Percentiles rank a stretch among this genome's conserved stretches.
Evolutionary conservation across 2,113 vertebrate species (phyloP).

Genomic region (Ciconia boyciana): DNA sequence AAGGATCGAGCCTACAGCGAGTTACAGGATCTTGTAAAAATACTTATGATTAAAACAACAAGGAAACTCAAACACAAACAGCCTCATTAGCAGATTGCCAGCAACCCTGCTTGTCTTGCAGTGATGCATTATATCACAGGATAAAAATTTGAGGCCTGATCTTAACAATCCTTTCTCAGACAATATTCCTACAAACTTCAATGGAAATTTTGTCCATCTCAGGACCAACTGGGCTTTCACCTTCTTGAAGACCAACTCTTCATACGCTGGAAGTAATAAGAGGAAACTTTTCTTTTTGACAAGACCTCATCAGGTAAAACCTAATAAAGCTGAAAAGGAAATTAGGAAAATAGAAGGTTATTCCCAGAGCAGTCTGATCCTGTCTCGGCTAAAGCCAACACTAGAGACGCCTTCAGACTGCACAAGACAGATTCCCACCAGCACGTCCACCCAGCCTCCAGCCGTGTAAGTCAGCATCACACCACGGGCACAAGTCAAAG

Average conservation of each 20-base stretch:
- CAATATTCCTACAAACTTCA: constrained; percentile 12
- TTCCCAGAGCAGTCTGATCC: constrained; percentile 59
- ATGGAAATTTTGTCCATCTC: not conserved
- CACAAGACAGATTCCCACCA: not conserved
- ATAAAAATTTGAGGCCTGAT: not conserved
- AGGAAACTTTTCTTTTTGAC: constrained; percentile 67
- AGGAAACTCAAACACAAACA: not conserved
- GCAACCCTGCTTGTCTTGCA: not conserved
- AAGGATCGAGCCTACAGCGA: not conserved
- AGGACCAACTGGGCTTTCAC: not conserved
- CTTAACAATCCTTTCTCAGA: not conserved
- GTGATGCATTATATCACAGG: not conserved
- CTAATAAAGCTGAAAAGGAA: constrained; percentile 73
- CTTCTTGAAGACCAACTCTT: constrained; percentile 25
- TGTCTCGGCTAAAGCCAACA: not conserved
- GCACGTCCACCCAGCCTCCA: too few species aligned
- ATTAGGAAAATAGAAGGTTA: constrained; percentile 67
- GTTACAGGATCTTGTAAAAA: not conserved
- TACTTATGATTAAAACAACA: not conserved
- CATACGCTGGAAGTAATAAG: constrained; percentile 8
- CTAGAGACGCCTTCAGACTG: not conserved
- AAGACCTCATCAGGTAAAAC: constrained; percentile 74
- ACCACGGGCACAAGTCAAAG: not conserved
- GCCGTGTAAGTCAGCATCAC: not conserved
- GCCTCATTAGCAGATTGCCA: not conserved